phyloP scores from a whole-genome alignment of 2,888 invertebrate species.

The Steinernema scapterisci region DNA sequence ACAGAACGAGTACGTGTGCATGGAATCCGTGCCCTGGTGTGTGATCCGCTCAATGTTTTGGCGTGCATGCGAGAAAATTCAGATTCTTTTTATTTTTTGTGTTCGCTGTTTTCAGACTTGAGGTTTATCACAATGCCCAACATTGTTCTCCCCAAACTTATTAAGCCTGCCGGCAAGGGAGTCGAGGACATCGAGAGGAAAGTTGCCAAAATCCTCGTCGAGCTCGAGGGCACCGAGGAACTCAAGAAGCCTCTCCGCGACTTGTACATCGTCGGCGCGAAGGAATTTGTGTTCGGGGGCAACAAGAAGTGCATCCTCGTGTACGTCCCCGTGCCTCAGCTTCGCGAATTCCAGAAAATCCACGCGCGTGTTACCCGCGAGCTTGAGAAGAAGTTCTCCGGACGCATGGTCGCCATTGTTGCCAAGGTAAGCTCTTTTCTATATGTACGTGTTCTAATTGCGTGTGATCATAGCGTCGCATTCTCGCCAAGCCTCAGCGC shows the following conservation, averaged over 20 bases:
- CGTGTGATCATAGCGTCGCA: constrained; percentile 80
- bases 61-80: too few relatives aligned
- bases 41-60: too few relatives aligned
- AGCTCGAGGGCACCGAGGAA: constrained; percentile 95
- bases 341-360: constrained; percentile 95
- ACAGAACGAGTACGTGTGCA: too few relatives aligned
- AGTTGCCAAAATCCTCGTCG: constrained; percentile 78
- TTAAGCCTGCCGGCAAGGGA: constrained; percentile 64
- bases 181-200: constrained; percentile 64
- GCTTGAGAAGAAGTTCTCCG: constrained; percentile 98
- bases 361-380: constrained; percentile 94
- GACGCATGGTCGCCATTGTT: constrained; percentile 96
- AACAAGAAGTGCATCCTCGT: constrained; percentile 96
- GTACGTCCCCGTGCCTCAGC: constrained; percentile 96
- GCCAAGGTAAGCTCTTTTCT: constrained; percentile 72
- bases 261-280: constrained; percentile 89
- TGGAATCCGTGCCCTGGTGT: too few relatives aligned
- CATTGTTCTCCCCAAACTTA: constrained; percentile 46
- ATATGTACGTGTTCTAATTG: neutral
- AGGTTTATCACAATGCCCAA: too few relatives aligned
- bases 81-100: too few relatives aligned
- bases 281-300: constrained; percentile 82
- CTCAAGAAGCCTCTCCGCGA: constrained; percentile 93
- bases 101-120: too few relatives aligned
- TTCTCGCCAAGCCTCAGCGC: constrained; percentile 95